Conservation (phyloP, 2,113 vertebrate genomes). For the Triplophysa tibetana region DNA sequence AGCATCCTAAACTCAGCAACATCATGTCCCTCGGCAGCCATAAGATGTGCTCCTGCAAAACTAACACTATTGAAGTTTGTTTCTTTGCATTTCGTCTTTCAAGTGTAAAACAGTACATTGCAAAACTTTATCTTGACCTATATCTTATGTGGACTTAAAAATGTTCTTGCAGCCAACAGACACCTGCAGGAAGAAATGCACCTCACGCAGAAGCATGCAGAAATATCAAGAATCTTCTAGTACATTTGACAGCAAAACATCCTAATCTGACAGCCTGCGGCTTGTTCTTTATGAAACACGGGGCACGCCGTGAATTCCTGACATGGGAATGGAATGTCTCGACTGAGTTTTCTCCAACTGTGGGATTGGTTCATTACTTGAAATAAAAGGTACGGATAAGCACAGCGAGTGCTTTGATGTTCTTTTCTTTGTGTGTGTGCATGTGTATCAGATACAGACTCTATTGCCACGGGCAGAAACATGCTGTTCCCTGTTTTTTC, state of each 20-base stretch:
- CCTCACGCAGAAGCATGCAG: background rate
- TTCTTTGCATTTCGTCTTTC: no score
- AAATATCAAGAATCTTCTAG: slow-evolving; percentile 1
- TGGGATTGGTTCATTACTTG: slow-evolving; percentile 3
- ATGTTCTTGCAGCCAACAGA: background rate
- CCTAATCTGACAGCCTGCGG: slow-evolving; percentile 26
- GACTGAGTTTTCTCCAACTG: background rate
- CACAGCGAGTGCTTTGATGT: slow-evolving; percentile 22
- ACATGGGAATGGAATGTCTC: slow-evolving; percentile 8
- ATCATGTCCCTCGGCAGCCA: no score
- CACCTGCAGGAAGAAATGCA: slow-evolving; percentile 8
- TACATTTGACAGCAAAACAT: slow-evolving; percentile 33
- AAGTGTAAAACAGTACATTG: no score
- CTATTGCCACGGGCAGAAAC: slow-evolving; percentile 37
- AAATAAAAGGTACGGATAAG: background rate
- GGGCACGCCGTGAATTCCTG: background rate
- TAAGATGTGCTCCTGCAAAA: no score
- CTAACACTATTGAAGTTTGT: no score
- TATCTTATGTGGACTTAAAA: no score
- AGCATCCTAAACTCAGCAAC: no score
- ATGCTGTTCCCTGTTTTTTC: slow-evolving; percentile 32
- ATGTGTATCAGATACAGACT: background rate
- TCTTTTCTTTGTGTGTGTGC: background rate
- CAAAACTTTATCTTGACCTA: no score
- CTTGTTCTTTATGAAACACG: background rate